These are phyloP conservation scores for Cryptoprocta ferox DNA, from an alignment of 2,797 vertebrate genomes.

Conservation along the genomic window DNA sequence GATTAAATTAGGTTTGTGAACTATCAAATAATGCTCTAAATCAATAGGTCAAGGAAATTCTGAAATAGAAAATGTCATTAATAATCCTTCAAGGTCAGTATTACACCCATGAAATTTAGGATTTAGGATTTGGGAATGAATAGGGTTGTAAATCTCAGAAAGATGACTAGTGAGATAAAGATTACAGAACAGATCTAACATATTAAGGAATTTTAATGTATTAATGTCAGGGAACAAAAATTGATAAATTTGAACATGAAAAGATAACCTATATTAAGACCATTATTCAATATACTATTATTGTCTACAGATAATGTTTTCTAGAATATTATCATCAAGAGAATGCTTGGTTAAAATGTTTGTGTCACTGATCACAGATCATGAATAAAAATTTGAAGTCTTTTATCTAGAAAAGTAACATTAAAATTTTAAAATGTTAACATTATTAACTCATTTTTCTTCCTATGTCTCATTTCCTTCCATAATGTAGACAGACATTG, in stretches of 20 bases:
- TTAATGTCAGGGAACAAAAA: not conserved
- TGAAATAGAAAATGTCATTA: not conserved
- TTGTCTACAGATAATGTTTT: not conserved
- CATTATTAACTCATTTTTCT: not conserved
- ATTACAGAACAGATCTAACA: not conserved
- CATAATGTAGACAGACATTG: not conserved
- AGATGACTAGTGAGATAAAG: not conserved
- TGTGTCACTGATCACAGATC: not conserved
- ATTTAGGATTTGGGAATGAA: not conserved
- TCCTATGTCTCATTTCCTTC: not conserved
- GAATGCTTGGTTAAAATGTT: not conserved
- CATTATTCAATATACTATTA: not conserved
- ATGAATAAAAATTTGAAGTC: not conserved
- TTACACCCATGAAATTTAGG: not conserved
- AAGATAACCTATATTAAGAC: not conserved
- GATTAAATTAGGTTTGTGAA: not conserved
- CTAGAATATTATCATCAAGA: slow-evolving; percentile 5
- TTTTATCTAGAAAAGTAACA: slow-evolving; percentile 24
- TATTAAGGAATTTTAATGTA: not conserved
- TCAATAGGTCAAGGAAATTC: not conserved
- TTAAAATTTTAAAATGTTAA: slow-evolving; percentile 1
- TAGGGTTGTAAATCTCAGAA: not conserved
- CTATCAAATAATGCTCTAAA: not conserved
- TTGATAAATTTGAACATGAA: not conserved
- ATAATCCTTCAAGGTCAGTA: not conserved